A percentile compares a stretch with the other conserved stretches of the same genome.
Evolutionary conservation across 2,797 vertebrate species (phyloP).

Genomic region (Lepus oiostolus): DNA sequence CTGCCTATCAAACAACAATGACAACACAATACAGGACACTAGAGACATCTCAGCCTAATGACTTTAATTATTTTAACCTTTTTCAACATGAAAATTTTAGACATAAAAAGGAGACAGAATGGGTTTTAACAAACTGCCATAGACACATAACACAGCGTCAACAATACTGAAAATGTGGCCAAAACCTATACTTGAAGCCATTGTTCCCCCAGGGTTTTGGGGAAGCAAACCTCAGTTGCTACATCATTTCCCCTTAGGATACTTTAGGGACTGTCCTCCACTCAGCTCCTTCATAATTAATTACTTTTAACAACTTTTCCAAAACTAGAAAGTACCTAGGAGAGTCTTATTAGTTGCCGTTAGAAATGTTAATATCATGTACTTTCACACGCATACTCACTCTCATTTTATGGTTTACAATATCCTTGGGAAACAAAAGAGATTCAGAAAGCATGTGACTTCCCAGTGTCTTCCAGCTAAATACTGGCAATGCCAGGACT

Average conservation of each 20-base stretch:
- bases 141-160: not conserved
- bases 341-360: not conserved
- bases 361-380: conserved; percentile 7
- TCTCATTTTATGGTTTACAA: not conserved
- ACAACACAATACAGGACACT: no score
- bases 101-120: not conserved
- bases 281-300: conserved; percentile 11
- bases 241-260: not conserved
- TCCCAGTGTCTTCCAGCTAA: not conserved
- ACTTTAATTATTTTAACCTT: not conserved
- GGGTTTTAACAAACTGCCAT: not conserved
- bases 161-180: not conserved
- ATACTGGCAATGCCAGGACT: not conserved
- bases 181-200: not conserved
- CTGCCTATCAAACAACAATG: no score
- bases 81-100: not conserved
- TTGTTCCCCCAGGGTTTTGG: not conserved
- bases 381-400: not conserved
- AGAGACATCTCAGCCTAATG: not conserved
- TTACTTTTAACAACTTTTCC: not conserved
- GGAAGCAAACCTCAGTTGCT: not conserved
- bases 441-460: not conserved
- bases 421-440: not conserved
- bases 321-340: not conserved
- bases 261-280: not conserved